These are phyloP conservation scores for Yasuhikotakia modesta DNA, from an alignment of 2,797 vertebrate genomes.

Conservation along the genomic window DNA sequence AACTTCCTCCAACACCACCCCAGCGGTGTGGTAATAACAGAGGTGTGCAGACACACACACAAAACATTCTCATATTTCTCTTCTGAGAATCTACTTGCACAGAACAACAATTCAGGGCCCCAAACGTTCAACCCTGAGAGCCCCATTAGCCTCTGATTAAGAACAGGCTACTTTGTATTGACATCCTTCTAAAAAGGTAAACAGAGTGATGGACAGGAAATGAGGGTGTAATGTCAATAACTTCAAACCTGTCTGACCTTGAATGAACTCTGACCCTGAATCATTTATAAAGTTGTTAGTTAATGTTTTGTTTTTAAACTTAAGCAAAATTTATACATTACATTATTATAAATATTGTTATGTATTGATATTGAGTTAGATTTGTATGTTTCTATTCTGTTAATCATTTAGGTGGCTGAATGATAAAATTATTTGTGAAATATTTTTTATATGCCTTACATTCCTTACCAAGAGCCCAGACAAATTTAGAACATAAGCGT, in stretches of 20 bases:
- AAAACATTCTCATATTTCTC: conserved; percentile 15
- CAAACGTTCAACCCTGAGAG: neutral
- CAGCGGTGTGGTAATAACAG: conserved; percentile 51
- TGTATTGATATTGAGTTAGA: neutral
- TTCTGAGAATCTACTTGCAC: conserved; percentile 32
- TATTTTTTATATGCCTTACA: conserved; percentile 12
- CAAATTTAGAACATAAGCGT: conserved; percentile 26
- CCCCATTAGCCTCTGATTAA: neutral
- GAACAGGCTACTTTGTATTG: neutral
- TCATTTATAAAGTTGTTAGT: neutral
- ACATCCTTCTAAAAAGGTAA: too few relatives aligned
- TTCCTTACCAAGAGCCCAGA: conserved; percentile 22
- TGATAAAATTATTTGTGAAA: neutral
- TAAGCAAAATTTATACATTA: too few relatives aligned
- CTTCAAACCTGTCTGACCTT: neutral
- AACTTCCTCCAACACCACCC: conserved; percentile 78
- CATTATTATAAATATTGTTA: neutral
- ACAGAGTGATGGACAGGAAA: neutral
- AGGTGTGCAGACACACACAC: conserved; percentile 7
- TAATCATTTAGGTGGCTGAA: neutral
- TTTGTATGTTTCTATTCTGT: neutral
- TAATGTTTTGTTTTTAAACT: neutral
- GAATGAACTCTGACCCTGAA: neutral
- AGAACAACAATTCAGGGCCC: conserved; percentile 12
- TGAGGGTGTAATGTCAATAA: neutral